Conservation (phyloP, 2,888 invertebrate species). For the Scelioninae gen. 1 region DNA sequence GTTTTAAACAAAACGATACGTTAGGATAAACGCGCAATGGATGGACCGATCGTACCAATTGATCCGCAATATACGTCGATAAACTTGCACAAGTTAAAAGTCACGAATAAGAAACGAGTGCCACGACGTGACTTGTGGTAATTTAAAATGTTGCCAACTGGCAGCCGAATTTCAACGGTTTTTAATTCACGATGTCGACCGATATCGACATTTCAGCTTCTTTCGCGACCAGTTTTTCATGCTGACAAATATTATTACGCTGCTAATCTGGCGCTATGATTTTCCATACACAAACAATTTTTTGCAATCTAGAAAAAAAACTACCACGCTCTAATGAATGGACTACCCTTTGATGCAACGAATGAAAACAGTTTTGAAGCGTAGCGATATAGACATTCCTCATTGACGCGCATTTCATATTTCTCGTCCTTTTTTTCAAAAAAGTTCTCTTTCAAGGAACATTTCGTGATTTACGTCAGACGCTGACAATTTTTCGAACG, state of each 20-base stretch:
- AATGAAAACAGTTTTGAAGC: constrained; percentile 17
- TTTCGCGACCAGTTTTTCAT: not conserved
- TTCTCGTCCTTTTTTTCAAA: constrained; percentile 25
- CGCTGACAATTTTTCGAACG: constrained; percentile 35
- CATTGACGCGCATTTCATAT: constrained; percentile 35
- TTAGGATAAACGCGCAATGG: constrained; percentile 18
- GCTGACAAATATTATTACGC: constrained; percentile 8
- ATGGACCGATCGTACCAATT: constrained; percentile 29
- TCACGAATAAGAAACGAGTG: constrained; percentile 27
- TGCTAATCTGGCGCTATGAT: not conserved
- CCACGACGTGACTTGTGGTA: not conserved
- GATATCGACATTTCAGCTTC: constrained; percentile 12
- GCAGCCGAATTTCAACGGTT: constrained; percentile 22
- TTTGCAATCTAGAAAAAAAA: constrained; percentile 1
- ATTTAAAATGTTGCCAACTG: constrained; percentile 47
- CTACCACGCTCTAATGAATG: constrained; percentile 11
- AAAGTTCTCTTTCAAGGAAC: constrained; percentile 28
- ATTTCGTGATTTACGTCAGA: constrained; percentile 45
- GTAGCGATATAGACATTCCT: constrained; percentile 21
- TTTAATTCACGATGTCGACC: constrained; percentile 18
- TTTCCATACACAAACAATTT: constrained; percentile 2
- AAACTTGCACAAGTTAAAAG: constrained; percentile 9
- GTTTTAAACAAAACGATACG: constrained; percentile 31
- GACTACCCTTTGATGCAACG: constrained; percentile 2
- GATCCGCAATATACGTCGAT: constrained; percentile 35